Percentiles rank a stretch among this genome's conserved stretches.
Conservation (phyloP, 2,888 invertebrate species). For the Hirtodrosophila trivittata region DNA sequence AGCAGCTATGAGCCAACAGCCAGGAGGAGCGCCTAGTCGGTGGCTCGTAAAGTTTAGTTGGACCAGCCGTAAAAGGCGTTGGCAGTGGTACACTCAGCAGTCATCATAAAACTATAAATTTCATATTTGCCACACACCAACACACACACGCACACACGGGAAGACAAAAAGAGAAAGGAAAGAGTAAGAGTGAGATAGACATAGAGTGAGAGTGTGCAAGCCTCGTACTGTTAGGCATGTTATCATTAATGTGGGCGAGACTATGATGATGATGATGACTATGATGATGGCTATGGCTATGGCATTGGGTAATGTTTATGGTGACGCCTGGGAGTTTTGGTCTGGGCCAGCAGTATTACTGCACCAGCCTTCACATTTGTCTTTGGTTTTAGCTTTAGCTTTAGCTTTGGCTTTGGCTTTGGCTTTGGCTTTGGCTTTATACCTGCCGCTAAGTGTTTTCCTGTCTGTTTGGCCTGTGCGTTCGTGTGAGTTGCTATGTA, state of each 20-base stretch:
- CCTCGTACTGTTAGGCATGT: slow-evolving; percentile 49
- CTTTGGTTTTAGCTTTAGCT: too few relatives aligned
- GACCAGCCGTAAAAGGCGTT: slow-evolving; percentile 74
- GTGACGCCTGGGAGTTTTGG: slow-evolving; percentile 75
- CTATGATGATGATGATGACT: slow-evolving; percentile 51
- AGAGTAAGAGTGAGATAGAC: not conserved
- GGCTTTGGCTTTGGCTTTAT: slow-evolving; percentile 43
- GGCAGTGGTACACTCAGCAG: slow-evolving; percentile 78
- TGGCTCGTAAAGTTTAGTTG: slow-evolving; percentile 75
- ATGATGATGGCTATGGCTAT: slow-evolving; percentile 53
- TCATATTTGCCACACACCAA: slow-evolving; percentile 72
- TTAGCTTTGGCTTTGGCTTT: too few relatives aligned
- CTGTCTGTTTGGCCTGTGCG: slow-evolving; percentile 33
- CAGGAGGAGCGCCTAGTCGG: slow-evolving; percentile 36
- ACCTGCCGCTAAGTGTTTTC: slow-evolving; percentile 79
- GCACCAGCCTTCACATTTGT: slow-evolving; percentile 52
- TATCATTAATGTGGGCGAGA: slow-evolving; percentile 74
- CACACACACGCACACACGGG: slow-evolving; percentile 25
- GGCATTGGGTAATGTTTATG: slow-evolving; percentile 74
- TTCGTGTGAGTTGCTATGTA: slow-evolving; percentile 58
- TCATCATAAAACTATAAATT: slow-evolving; percentile 82
- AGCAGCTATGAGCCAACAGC: slow-evolving; percentile 3
- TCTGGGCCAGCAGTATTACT: slow-evolving; percentile 22
- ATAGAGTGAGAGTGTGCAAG: slow-evolving; percentile 3
- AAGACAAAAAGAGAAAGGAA: not conserved